Base-by-base conservation (phyloP, 1,140 invertebrate genomes). In the Conus betulinus region DNA sequence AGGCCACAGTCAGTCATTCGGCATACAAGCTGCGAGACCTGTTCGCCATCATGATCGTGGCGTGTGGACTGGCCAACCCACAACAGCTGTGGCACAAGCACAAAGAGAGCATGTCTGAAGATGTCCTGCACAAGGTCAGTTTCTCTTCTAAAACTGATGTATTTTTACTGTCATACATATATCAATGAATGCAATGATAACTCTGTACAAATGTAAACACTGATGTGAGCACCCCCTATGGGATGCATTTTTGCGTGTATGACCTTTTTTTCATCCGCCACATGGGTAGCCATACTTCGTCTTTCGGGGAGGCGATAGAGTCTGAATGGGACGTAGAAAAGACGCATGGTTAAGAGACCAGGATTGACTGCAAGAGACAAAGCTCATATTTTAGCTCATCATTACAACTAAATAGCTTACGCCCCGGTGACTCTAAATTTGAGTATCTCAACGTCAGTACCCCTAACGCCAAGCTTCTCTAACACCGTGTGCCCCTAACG, bases 81-180 rank as follows among this genome's bases (percentile, higher is more conserved):
- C 23, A 39, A 3, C 25, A 84, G n/a, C 83, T 84, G 15, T 84
- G 83, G 83, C 13, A 84, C n/a, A 55, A 84, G 8, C 55, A 52
- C 53, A n/a, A 55, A 39, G 23, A 39, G 39, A n/a, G 23, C 23
- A 39, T 84, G 27, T 10, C 39, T 39, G 83, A 55, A 53, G 83
- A 84, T n/a, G 20, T 2, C 53, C 23, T 55, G 15, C 83, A 84
- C 51, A 25, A 25, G 15, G 25, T 25, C 39, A 39, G n/a, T 39
- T 39, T 39, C 39, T 39, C 39, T 39, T 39, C 39, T 39, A 39
- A 39, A 39, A 52, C 78, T 3, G 25, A 13, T 25, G 1, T 15
- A 25, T 15, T 17, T 81, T 25, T 25, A 25, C 25, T 15, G 25
- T 13, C 25, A 25, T 25, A 81, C 1, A 13, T 13, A 13, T 13